Conservation (phyloP, 2,113 vertebrate species). For the Podarcis muralis region DNA sequence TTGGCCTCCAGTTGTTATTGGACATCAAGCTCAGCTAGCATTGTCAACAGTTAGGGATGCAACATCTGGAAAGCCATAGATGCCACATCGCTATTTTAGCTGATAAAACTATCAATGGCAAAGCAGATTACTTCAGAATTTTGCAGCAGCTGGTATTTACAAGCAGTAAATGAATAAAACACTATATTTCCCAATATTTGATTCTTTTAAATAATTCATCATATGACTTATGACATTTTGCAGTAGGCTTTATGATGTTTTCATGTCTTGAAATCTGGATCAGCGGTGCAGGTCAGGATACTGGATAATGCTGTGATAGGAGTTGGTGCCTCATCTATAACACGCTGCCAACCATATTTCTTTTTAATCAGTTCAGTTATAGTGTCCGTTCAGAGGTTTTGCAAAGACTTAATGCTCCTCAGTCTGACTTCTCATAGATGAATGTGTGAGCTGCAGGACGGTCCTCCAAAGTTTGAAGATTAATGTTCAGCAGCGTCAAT, state of each 20-base stretch:
- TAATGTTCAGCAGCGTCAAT: neutral
- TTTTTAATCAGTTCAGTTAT: neutral
- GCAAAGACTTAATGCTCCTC: neutral
- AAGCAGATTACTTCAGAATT: neutral
- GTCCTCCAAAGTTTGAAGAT: neutral
- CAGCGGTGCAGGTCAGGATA: neutral
- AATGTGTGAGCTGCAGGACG: neutral
- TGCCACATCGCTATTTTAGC: neutral
- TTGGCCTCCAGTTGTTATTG: too few relatives aligned
- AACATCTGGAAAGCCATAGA: neutral
- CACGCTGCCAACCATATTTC: neutral
- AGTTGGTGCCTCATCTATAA: neutral
- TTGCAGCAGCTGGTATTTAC: neutral
- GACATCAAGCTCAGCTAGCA: too few relatives aligned
- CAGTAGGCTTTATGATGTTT: neutral
- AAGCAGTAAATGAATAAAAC: neutral
- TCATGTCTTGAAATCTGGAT: neutral
- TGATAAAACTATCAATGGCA: neutral
- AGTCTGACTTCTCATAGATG: neutral
- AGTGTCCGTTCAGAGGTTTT: neutral
- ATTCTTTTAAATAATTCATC: conserved; percentile 6
- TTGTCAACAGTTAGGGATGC: too few relatives aligned
- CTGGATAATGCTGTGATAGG: neutral
- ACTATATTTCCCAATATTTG: neutral
- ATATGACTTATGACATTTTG: neutral